Base-by-base conservation (phyloP, 2,888 invertebrate species). In the Idaea dimidiata region DNA sequence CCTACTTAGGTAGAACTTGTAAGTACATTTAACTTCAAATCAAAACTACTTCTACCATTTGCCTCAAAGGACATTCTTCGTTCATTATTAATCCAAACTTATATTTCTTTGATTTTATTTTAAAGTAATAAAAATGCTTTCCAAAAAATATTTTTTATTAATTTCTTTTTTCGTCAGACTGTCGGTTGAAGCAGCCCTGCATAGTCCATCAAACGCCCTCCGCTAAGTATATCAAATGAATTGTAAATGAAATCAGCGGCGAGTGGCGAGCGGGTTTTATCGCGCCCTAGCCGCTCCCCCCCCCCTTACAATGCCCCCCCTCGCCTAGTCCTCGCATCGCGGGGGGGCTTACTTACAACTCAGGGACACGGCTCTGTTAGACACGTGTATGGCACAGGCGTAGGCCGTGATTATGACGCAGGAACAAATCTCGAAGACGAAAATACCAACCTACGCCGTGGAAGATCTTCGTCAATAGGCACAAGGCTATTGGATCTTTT, bases 191-290 rank as follows among this genome's bases (percentile, higher is more conserved):
- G 10, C 82, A 86, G 54, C 89, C 89, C 88, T 86, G 67, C 54
- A 61, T 64, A 62, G 81, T 79, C 86, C 82, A 86, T 89, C 87
- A 87, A 80, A 78, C 77, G 76, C 80, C 81, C 77, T 74, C 78
- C 75, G 80, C 80, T 87, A 87, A 88, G 89, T 84, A 89, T 83
- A 89, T 87, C 86, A 83, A 89, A 91, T 91, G 91, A 91, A 91
- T 91, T 91, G 91, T 89, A 91, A 91, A 91, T 91, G 91, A 90
- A 90, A 90, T 90, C 90, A 90, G 80, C 72, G 81, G 77, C 81
- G 84, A 90, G 91, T 83, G 84, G 75, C 74, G 81, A 43, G 71
- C 71, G 71, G 77, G 78, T 78, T 84, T 86, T 86, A 88, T 86
- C 83, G 83, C 72, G 83, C 72, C 59, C 18, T 32, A 17, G 56